These are phyloP conservation scores for Erebia aethiops DNA, from an alignment of 2,888 invertebrate genomes.

Conservation along the genomic window DNA sequence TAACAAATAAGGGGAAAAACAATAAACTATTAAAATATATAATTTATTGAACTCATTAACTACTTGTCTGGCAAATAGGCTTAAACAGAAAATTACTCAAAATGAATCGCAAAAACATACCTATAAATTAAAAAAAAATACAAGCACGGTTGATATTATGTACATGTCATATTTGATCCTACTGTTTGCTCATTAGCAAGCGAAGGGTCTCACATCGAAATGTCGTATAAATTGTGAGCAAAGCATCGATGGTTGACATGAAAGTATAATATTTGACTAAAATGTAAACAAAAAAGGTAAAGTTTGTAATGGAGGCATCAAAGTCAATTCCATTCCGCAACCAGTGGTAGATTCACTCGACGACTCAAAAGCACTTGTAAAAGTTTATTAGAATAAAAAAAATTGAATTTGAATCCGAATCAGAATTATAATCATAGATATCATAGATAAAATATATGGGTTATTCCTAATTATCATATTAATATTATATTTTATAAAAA, in stretches of 20 bases:
- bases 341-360: too few relatives aligned
- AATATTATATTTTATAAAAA: background rate
- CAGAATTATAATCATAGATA: too few relatives aligned
- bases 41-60: background rate
- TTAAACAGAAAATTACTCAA: background rate
- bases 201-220: conserved; percentile 47
- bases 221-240: conserved; percentile 2
- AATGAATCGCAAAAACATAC: background rate
- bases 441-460: too few relatives aligned
- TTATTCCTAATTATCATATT: background rate
- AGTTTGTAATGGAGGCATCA: too few relatives aligned
- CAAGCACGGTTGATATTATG: conserved; percentile 16
- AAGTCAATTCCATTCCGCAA: too few relatives aligned
- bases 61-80: background rate
- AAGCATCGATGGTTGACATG: conserved; percentile 9
- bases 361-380: too few relatives aligned
- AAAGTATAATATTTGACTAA: conserved; percentile 1
- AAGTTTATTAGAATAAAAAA: too few relatives aligned
- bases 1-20: too few relatives aligned
- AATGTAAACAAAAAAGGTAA: background rate
- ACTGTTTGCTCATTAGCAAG: conserved; percentile 70
- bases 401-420: too few relatives aligned
- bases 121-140: conserved; percentile 18
- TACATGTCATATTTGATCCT: conserved; percentile 38
- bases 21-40: too few relatives aligned